phyloP scores from a whole-genome alignment of 2,113 vertebrate genomes.

The Muntiacus muntjak region DNA sequence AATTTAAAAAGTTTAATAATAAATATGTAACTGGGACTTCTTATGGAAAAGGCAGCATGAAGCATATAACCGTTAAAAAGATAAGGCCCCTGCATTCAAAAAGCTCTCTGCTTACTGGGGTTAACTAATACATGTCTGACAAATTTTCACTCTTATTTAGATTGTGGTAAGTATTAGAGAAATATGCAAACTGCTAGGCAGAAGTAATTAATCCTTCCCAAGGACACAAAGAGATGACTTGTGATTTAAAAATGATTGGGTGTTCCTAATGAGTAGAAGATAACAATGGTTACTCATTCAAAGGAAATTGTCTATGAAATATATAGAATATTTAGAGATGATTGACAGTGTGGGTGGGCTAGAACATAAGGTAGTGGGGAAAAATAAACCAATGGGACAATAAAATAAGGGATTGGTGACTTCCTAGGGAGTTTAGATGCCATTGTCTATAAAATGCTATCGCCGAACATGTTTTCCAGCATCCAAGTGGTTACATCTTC shows the following conservation, averaged over 20 bases:
- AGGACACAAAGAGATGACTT: neutral
- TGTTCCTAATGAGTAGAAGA: neutral
- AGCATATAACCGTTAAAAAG: neutral
- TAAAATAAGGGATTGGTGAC: neutral
- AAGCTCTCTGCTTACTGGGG: neutral
- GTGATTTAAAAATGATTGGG: neutral
- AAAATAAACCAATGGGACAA: neutral
- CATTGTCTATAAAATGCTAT: neutral
- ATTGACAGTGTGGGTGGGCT: neutral
- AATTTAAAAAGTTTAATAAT: neutral
- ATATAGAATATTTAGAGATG: neutral
- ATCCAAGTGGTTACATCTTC: neutral
- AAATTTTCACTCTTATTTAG: neutral
- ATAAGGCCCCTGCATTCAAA: neutral
- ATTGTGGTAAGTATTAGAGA: neutral
- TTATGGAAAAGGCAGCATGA: neutral
- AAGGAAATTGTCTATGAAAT: neutral
- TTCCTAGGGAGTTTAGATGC: neutral
- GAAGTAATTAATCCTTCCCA: neutral
- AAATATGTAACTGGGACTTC: neutral
- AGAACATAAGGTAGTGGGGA: neutral
- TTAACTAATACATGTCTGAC: neutral
- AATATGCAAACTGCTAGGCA: neutral
- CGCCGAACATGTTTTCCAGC: neutral
- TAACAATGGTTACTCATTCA: neutral